Evolutionary conservation across 1,140 invertebrate genomes (phyloP), one percentile per base, ranked within the genome.

Genomic region (Bombus turneri): DNA sequence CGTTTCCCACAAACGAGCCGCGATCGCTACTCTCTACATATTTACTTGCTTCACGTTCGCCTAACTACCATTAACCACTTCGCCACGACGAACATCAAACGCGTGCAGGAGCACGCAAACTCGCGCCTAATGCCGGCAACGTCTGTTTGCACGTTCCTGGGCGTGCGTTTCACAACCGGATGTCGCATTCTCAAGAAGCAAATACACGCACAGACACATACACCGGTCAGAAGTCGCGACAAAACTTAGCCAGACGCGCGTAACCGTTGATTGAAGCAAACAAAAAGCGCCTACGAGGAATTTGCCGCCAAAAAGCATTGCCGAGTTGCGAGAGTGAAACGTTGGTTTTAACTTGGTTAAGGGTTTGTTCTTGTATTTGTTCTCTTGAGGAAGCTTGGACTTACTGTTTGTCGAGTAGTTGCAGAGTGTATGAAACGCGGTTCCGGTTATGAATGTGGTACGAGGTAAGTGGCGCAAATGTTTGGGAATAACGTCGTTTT

Each of bases 81-180:
- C 43, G 6, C 41, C 31, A 10, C 31, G 53, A 22, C 13, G 31
- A 76, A 74, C 72, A 76, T 66, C 59, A 76, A 83, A 76, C 72
- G 81, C 18, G 78, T 12, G 5, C 66, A 9, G n/a, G 43, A 25
- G 15, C 47, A 43, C 80, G 80, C 71, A 47, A 82, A 75, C 57
- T 64, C n/a, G 31, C 81, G 81, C 37, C 31, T n/a, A 1, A 15
- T 37, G 13, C 10, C 43, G 34, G 53, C 72, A 39, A 64, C 59
- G 81, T 5, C 18, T 78, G 81, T 83, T 83, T 83, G 31, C 74
- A 77, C 74, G 66, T 83, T 69, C n/a, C 66, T 43, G n/a, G 64
- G 6, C 62, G 28, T 25, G 72, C 43, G 74, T 68, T 53, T 77
- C 73, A 47, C 81, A 41, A 82, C 41, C 41, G 81, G 28, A 73